phyloP scores from a whole-genome alignment of 1,140 invertebrate species.

The Neotoxoptera formosana region DNA sequence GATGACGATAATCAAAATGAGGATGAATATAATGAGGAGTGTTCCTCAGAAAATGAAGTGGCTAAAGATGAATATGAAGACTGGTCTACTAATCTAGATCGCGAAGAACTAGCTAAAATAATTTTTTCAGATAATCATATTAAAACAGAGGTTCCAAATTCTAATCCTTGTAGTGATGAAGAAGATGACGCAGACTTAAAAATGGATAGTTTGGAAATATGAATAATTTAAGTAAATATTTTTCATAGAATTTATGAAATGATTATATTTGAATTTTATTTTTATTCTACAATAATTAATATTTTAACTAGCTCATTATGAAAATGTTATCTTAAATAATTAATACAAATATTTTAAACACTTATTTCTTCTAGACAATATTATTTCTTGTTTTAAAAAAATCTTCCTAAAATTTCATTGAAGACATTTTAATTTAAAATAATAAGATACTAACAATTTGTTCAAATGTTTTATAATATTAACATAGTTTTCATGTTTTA shows the following conservation, averaged over 20 bases:
- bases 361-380: not conserved
- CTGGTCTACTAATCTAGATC: slow-evolving; percentile 30
- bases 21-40: slow-evolving; percentile 11
- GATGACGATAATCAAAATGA: slow-evolving; percentile 8
- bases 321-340: not conserved
- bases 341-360: too few relatives aligned
- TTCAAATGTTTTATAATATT: not conserved
- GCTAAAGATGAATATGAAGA: slow-evolving; percentile 36
- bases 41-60: not conserved
- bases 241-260: not conserved
- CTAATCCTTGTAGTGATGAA: slow-evolving; percentile 50
- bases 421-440: not conserved
- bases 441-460: not conserved
- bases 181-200: slow-evolving; percentile 46
- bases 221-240: not conserved
- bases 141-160: slow-evolving; percentile 27
- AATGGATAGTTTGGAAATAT: slow-evolving; percentile 32
- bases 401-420: not conserved
- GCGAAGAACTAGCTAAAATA: slow-evolving; percentile 48
- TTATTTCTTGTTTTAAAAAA: not conserved
- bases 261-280: not conserved
- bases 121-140: slow-evolving; percentile 38
- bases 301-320: not conserved
- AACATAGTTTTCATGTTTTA: not conserved
- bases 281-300: not conserved